Conservation (phyloP, 2,113 vertebrate genomes). For the Nesospiza acunhae region DNA sequence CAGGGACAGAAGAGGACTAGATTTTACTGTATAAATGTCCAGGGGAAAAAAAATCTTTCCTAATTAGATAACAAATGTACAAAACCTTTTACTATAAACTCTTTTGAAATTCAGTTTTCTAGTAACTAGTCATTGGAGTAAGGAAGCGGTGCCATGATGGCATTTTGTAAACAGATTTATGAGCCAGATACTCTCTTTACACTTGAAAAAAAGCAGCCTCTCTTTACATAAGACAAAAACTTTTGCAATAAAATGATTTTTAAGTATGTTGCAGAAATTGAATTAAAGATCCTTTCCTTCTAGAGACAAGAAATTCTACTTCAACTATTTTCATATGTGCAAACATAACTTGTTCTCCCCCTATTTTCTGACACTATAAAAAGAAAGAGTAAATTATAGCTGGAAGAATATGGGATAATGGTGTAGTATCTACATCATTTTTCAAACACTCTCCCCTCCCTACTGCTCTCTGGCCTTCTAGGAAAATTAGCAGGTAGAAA, state of each 20-base stretch:
- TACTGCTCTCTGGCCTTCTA: background rate
- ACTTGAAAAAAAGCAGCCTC: background rate
- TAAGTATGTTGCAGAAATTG: background rate
- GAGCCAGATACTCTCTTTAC: background rate
- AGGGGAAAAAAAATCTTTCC: background rate
- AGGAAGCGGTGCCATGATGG: background rate
- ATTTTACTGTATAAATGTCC: background rate
- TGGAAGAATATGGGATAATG: background rate
- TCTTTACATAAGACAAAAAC: background rate
- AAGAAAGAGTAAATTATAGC: background rate
- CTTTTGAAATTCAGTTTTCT: background rate
- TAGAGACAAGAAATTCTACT: background rate
- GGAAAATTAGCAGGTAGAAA: background rate
- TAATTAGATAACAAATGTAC: background rate
- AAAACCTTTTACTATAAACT: background rate
- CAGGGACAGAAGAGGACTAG: background rate
- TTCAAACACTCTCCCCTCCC: background rate
- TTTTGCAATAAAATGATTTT: background rate
- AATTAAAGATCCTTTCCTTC: background rate
- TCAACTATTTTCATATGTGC: background rate
- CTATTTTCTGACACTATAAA: background rate
- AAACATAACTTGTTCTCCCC: accelerated
- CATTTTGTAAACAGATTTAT: background rate
- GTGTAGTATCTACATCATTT: background rate
- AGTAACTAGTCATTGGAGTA: background rate